Evolutionary conservation across 2,797 vertebrate species (phyloP), one percentile per base, ranked within the genome.

Genomic region (Allobates femoralis): DNA sequence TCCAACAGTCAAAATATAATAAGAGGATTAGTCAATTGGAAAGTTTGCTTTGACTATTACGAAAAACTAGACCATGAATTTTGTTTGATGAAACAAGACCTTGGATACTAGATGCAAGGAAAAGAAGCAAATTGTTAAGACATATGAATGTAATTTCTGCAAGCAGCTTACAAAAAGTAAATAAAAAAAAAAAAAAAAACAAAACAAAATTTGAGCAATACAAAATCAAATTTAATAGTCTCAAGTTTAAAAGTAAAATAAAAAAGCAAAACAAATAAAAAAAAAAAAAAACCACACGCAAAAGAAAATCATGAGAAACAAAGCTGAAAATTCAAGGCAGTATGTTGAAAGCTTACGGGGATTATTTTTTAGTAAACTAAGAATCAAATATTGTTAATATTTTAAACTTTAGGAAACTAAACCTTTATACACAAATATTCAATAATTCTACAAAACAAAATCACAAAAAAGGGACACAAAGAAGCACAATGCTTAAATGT

Each of bases 171-270:
- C 93, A 94, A 96, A 95, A 95, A 92, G 91, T 91, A 91, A 94
- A 90, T 90, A 90, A 84, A 46, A 92, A 96, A 98, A 97, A 94
- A 95, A 95, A 94, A 96, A 94, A 94, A 96, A 95, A 94, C 92
- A 95, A 89, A 95, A 94, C 92, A 95, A 99, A 98, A 93, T 89
- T 96, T 94, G 95, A 94, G 96, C 96, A 96, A 99, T 99, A 98
- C 93, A 93, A 98, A 99, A 97, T 93, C 96, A 98, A 97, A 99
- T 99, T 99, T 99, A 99, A 99, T 98, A 96, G 95, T 97, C 96
- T 93, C 96, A 96, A 96, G 95, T 95, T 96, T 95, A 97, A 96
- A 97, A 96, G 94, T 94, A 94, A 97, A 98, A 95, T 94, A 95
- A 96, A 96, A 94, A 97, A 97, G n/a, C n/a, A 94, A 94, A 93